These are phyloP conservation scores for Speoplatyrhinus poulsoni DNA, from an alignment of 2,113 vertebrate species.

Conservation along the genomic window DNA sequence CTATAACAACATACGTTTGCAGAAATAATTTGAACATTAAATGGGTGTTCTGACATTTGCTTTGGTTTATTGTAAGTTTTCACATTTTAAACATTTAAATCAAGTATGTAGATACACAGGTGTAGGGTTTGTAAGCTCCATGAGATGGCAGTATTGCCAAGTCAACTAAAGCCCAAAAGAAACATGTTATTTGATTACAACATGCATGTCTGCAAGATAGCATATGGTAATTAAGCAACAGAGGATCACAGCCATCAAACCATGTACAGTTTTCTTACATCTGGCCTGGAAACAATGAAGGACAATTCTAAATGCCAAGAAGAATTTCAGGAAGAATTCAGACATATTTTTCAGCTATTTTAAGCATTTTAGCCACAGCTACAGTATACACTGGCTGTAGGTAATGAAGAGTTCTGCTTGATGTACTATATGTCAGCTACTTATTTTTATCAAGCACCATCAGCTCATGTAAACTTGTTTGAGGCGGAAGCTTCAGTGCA, in stretches of 20 bases:
- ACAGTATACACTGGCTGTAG: constrained; percentile 20
- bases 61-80: background rate
- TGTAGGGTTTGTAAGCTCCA: constrained; percentile 49
- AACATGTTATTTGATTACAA: constrained; percentile 18
- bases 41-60: background rate
- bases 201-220: constrained; percentile 27
- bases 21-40: no score
- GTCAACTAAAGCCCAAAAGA: constrained; percentile 39
- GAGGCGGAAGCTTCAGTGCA: constrained; percentile 33
- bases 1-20: no score
- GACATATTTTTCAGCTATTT: background rate
- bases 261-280: background rate
- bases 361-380: background rate
- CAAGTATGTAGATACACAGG: background rate
- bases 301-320: background rate
- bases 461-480: constrained; percentile 36
- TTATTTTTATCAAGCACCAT: constrained; percentile 55
- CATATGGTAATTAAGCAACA: background rate
- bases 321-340: background rate
- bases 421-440: constrained; percentile 31
- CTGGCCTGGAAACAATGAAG: no score
- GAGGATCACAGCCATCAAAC: background rate
- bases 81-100: background rate
- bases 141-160: constrained; percentile 79
- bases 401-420: constrained; percentile 36